Evolutionary conservation across 1,140 invertebrate species (phyloP).

Genomic region (Gerris buenoi): DNA sequence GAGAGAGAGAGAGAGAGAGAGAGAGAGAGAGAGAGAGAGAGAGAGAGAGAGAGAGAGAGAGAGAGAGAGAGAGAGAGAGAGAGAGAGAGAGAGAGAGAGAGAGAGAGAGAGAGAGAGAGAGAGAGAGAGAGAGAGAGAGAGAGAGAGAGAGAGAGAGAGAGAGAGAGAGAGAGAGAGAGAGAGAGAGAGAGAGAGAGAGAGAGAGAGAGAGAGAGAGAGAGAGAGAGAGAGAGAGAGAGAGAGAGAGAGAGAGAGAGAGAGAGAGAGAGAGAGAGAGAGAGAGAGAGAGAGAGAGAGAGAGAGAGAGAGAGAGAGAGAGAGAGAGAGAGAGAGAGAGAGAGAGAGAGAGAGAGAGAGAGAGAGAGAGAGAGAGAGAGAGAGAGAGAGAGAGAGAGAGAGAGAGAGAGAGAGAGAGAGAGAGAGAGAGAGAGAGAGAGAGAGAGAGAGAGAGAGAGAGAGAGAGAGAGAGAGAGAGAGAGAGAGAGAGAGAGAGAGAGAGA

Average conservation of each 20-base stretch:
- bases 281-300: conserved; percentile 1
- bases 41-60: conserved; percentile 1
- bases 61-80: conserved; percentile 1
- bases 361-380: conserved; percentile 1
- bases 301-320: conserved; percentile 1
- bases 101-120: conserved; percentile 1
- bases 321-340: conserved; percentile 1
- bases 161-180: conserved; percentile 1
- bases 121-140: conserved; percentile 1
- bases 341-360: conserved; percentile 1
- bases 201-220: background rate
- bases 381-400: conserved; percentile 1
- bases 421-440: conserved; percentile 1
- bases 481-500: background rate
- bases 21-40: conserved; percentile 1
- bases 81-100: conserved; percentile 1
- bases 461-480: conserved; percentile 1
- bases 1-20: conserved; percentile 1
- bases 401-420: conserved; percentile 1
- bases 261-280: conserved; percentile 1
- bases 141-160: conserved; percentile 1
- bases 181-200: background rate
- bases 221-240: background rate
- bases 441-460: conserved; percentile 1
- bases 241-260: conserved; percentile 1